These are phyloP conservation scores for Pristionchus arcanus DNA, from an alignment of 2,888 invertebrate genomes.

Conservation along the genomic window DNA sequence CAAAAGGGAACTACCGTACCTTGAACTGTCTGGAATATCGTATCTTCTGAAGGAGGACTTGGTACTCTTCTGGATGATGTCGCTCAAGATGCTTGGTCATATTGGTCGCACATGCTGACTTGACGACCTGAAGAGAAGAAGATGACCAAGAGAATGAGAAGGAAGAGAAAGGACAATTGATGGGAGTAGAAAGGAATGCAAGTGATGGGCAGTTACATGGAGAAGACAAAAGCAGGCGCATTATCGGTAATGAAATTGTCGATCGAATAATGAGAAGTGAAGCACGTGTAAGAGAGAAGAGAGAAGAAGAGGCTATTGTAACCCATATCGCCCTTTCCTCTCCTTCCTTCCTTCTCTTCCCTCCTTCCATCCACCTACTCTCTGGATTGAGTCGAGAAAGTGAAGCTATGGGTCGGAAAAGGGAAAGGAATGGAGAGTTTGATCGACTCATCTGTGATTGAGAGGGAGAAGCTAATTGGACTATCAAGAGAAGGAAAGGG, in stretches of 20 bases:
- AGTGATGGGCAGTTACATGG: neutral
- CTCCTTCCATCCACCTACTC: neutral
- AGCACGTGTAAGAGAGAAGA: neutral
- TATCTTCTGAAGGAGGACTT: slow-evolving; percentile 62
- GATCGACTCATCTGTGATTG: slow-evolving; percentile 6
- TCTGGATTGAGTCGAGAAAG: slow-evolving; percentile 36
- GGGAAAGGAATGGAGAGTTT: slow-evolving; percentile 48
- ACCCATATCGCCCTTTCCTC: slow-evolving; percentile 12
- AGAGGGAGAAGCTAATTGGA: slow-evolving; percentile 44
- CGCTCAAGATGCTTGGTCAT: slow-evolving; percentile 73
- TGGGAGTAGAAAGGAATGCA: neutral
- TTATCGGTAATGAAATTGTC: slow-evolving; percentile 46
- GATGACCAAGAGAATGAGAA: neutral
- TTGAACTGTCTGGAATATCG: slow-evolving; percentile 56
- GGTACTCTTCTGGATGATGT: slow-evolving; percentile 67
- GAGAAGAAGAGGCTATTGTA: slow-evolving; percentile 14
- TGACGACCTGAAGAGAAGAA: slow-evolving; percentile 63
- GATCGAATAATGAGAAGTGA: neutral
- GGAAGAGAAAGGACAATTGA: neutral
- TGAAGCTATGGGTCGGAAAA: neutral
- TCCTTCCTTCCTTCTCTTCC: neutral
- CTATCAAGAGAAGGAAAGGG: slow-evolving; percentile 13
- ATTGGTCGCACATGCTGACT: slow-evolving; percentile 72
- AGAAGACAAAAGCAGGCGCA: slow-evolving; percentile 22
- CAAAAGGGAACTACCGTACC: neutral